Evolutionary conservation across 2,888 invertebrate species (phyloP).

Genomic region (Scaptomyza flava): DNA sequence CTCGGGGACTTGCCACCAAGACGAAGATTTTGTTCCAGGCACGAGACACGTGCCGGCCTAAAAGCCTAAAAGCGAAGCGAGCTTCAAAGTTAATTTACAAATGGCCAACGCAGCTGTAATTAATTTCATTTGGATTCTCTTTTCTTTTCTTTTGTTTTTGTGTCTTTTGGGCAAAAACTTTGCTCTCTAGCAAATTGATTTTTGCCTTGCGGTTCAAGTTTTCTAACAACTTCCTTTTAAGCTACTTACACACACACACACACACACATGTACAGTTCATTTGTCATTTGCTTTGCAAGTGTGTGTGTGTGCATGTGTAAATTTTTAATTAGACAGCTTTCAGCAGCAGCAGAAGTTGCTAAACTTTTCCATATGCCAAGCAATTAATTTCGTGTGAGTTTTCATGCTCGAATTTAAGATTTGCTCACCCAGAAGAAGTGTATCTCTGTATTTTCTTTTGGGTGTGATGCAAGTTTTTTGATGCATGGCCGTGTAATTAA

Average conservation of each 20-base stretch:
- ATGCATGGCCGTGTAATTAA: slow-evolving; percentile 72
- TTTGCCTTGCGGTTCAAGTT: slow-evolving; percentile 57
- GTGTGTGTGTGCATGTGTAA: slow-evolving; percentile 47
- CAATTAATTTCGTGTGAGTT: slow-evolving; percentile 72
- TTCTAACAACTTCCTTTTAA: slow-evolving; percentile 27
- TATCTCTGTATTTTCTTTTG: neutral
- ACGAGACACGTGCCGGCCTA: slow-evolving; percentile 66
- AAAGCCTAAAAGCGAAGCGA: slow-evolving; percentile 9
- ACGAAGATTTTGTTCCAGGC: slow-evolving; percentile 40
- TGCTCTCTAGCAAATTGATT: slow-evolving; percentile 77
- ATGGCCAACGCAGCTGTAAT: slow-evolving; percentile 68
- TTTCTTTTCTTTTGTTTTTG: slow-evolving; percentile 10
- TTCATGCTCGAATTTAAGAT: slow-evolving; percentile 37
- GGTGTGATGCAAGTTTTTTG: slow-evolving; percentile 37
- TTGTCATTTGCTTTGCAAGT: slow-evolving; percentile 33
- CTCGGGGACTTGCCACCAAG: slow-evolving; percentile 34
- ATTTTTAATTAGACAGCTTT: slow-evolving; percentile 78
- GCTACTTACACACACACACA: slow-evolving; percentile 10
- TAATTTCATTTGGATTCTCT: slow-evolving; percentile 75
- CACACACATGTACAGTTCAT: slow-evolving; percentile 27
- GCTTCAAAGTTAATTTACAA: slow-evolving; percentile 73
- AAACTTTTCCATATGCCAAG: slow-evolving; percentile 70
- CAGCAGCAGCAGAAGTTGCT: slow-evolving; percentile 47
- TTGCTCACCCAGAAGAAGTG: slow-evolving; percentile 7
- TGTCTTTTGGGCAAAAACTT: slow-evolving; percentile 57